These are phyloP conservation scores for Pseudococcus jackbeardsleyi DNA, from an alignment of 2,888 invertebrate species.

Conservation along the genomic window DNA sequence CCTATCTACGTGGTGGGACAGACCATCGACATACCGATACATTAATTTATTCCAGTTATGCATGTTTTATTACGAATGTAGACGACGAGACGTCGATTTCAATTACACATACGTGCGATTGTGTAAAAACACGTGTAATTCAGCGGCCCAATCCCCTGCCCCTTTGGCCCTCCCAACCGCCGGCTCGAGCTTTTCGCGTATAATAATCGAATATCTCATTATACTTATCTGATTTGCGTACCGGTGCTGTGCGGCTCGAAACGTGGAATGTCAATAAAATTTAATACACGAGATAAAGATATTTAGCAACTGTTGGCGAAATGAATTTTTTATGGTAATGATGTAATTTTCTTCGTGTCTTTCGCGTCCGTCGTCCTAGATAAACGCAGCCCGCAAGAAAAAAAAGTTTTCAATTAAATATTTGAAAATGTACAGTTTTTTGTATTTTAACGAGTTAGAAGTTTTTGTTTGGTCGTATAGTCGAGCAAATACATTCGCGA, in stretches of 20 bases:
- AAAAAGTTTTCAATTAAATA: conserved; percentile 27
- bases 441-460: conserved; percentile 5
- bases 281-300: conserved; percentile 10
- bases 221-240: conserved; percentile 11
- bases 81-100: conserved; percentile 25
- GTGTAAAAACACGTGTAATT: conserved; percentile 21
- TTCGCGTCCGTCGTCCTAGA: background rate
- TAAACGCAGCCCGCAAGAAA: background rate
- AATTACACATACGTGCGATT: conserved; percentile 8
- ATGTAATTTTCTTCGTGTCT: conserved; percentile 19
- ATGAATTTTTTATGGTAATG: conserved; percentile 25
- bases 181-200: background rate
- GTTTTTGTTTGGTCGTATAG: background rate
- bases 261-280: conserved; percentile 26
- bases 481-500: background rate
- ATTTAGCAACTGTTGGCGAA: background rate
- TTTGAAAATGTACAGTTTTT: conserved; percentile 8
- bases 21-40: background rate
- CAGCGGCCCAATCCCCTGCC: background rate
- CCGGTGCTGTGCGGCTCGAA: background rate
- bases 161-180: no score
- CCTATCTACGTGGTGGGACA: background rate
- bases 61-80: background rate
- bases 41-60: background rate
- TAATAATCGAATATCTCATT: conserved; percentile 38